Percentiles rank a stretch among this genome's conserved stretches.
These are phyloP conservation scores for Protodeltote pygarga DNA, from an alignment of 2,888 invertebrate species.

Conservation along the genomic window DNA sequence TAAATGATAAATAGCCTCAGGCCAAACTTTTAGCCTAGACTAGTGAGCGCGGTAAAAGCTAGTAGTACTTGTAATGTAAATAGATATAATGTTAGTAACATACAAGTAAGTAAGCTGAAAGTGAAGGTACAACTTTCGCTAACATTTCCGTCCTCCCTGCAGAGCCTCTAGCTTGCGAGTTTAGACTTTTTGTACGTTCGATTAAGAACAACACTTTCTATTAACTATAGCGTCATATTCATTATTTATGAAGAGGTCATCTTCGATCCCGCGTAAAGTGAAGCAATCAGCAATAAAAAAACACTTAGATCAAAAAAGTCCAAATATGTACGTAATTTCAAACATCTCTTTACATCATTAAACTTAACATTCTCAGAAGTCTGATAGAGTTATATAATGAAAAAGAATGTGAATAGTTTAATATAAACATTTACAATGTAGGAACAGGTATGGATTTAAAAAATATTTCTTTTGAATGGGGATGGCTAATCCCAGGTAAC, in stretches of 20 bases:
- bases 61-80: conserved; percentile 24
- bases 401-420: too few species aligned
- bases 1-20: background rate
- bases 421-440: too few species aligned
- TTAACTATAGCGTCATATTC: conserved; percentile 31
- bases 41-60: conserved; percentile 7
- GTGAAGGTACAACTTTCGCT: conserved; percentile 78
- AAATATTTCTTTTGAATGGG: too few species aligned
- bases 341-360: too few species aligned
- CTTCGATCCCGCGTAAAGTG: too few species aligned
- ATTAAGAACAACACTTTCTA: conserved; percentile 60
- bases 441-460: too few species aligned
- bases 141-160: conserved; percentile 51
- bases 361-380: too few species aligned
- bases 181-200: conserved; percentile 48
- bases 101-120: conserved; percentile 59
- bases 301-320: too few species aligned
- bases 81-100: conserved; percentile 35
- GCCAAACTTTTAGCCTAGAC: conserved; percentile 1
- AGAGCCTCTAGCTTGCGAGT: conserved; percentile 48
- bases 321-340: too few species aligned
- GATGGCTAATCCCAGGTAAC: too few species aligned
- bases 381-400: too few species aligned
- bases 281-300: too few species aligned
- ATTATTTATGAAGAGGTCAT: conserved; percentile 10